Conservation (phyloP, 92 coral and sea anemone species). For the Porites evermanni region DNA sequence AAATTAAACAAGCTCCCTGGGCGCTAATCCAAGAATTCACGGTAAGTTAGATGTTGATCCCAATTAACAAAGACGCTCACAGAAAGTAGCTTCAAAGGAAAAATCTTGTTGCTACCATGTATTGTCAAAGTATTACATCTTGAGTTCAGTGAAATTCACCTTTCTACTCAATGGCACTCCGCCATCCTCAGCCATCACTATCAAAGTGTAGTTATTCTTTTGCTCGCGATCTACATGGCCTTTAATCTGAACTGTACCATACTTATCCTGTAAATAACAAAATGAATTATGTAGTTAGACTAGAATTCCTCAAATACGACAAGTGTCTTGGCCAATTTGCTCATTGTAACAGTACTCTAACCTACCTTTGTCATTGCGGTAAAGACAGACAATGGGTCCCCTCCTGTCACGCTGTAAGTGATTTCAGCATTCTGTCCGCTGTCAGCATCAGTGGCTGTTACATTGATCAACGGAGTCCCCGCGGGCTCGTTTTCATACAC, state of each 20-base stretch:
- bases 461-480: constrained; percentile 76
- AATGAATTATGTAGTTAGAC: background rate
- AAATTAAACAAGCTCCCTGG: too few relatives aligned
- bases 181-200: constrained; percentile 85
- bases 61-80: too few relatives aligned
- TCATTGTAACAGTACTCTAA: background rate
- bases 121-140: background rate
- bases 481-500: constrained; percentile 84
- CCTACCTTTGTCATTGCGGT: constrained; percentile 75
- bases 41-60: too few relatives aligned
- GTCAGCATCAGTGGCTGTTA: constrained; percentile 91
- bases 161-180: constrained; percentile 87
- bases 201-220: constrained; percentile 67
- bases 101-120: too few relatives aligned
- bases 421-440: constrained; percentile 90
- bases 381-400: constrained; percentile 80
- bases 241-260: constrained; percentile 76
- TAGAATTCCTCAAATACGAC: background rate
- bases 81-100: too few relatives aligned
- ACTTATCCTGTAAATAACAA: constrained; percentile 43
- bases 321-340: background rate
- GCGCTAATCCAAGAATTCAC: too few relatives aligned
- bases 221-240: constrained; percentile 84
- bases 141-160: constrained; percentile 39
- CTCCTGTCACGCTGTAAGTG: constrained; percentile 78